These are phyloP conservation scores for Adineta ricciae DNA, from an alignment of 2,888 invertebrate species.

Conservation along the genomic window DNA sequence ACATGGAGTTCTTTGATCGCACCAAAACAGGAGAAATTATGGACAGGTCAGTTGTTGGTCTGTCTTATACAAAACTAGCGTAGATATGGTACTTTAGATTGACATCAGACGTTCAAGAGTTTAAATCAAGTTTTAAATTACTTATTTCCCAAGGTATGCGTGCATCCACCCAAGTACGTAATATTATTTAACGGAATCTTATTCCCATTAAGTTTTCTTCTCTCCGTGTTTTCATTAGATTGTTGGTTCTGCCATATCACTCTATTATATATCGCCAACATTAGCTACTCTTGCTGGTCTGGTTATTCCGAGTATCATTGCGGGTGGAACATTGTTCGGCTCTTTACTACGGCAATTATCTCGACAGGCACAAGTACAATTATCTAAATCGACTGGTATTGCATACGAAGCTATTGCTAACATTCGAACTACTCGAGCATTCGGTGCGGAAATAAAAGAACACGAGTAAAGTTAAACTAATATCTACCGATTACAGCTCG, in stretches of 20 bases:
- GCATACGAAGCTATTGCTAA: constrained; percentile 87
- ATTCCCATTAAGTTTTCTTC: not conserved
- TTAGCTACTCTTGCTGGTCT: constrained; percentile 72
- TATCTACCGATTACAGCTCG: not conserved
- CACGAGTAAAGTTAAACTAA: constrained; percentile 47
- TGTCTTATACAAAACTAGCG: not conserved
- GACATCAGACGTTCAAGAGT: constrained; percentile 86
- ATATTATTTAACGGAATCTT: not conserved
- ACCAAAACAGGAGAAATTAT: constrained; percentile 82
- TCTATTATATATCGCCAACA: constrained; percentile 77
- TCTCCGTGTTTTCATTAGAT: constrained; percentile 38
- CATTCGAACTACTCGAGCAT: constrained; percentile 81
- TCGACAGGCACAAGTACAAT: constrained; percentile 71
- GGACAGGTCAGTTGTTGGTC: constrained; percentile 58
- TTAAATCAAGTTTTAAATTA: constrained; percentile 88
- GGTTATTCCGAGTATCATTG: constrained; percentile 74
- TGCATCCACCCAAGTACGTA: constrained; percentile 74
- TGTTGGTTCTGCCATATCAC: constrained; percentile 43
- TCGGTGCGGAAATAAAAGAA: constrained; percentile 81
- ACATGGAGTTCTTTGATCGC: constrained; percentile 78
- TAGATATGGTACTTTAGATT: constrained; percentile 55
- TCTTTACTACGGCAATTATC: constrained; percentile 66
- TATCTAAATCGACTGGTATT: constrained; percentile 73
- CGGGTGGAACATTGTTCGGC: constrained; percentile 73
- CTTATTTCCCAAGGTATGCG: constrained; percentile 81